phyloP scores from a whole-genome alignment of 2,888 invertebrate genomes.

The Macrophya annulata region DNA sequence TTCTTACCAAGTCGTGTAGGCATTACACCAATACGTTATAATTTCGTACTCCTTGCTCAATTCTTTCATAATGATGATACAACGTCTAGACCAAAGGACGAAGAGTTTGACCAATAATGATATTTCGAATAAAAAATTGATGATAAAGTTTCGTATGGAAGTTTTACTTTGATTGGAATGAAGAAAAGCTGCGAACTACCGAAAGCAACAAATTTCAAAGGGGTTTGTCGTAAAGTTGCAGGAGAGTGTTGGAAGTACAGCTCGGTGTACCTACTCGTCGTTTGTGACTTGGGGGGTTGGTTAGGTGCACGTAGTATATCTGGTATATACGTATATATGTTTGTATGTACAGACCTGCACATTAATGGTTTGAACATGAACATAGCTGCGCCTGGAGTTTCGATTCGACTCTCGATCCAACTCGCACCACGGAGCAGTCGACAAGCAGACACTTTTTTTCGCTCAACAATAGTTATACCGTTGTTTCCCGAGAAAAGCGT shows the following conservation, averaged over 20 bases:
- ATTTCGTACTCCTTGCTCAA: background rate
- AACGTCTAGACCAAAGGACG: background rate
- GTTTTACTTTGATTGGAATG: background rate
- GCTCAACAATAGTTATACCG: too few species aligned
- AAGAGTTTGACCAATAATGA: background rate
- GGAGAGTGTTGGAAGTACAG: background rate
- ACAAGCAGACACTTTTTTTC: too few species aligned
- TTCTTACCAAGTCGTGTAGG: background rate
- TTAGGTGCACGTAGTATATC: slow-evolving; percentile 19
- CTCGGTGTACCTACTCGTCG: background rate
- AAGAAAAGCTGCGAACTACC: background rate
- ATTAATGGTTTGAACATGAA: too few species aligned
- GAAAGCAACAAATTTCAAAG: background rate
- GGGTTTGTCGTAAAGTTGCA: slow-evolving; percentile 1
- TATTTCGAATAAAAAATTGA: background rate
- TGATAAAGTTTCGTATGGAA: background rate
- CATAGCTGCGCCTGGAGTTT: too few species aligned
- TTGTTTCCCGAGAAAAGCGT: too few species aligned
- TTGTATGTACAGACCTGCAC: too few species aligned
- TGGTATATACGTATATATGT: background rate
- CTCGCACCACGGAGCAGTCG: too few species aligned
- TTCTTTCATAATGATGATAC: background rate
- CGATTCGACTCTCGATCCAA: too few species aligned
- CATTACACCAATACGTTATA: background rate
- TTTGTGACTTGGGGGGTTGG: slow-evolving; percentile 5